phyloP scores from a whole-genome alignment of 1,140 invertebrate species.

The Lutraria rhynchaena region DNA sequence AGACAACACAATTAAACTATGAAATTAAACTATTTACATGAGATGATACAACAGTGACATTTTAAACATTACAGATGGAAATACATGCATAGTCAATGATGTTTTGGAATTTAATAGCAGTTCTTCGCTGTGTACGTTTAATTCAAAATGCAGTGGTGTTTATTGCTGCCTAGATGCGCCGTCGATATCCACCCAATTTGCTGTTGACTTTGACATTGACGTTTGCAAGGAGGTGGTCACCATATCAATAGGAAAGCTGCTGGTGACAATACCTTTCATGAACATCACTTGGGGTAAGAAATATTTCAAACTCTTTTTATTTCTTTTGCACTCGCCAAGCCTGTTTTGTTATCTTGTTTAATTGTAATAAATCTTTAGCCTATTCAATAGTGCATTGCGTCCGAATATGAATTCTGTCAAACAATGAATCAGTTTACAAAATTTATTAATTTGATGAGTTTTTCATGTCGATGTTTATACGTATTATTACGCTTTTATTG shows the following conservation, averaged over 20 bases:
- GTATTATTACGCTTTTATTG: neutral
- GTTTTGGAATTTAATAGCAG: neutral
- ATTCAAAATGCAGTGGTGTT: constrained; percentile 52
- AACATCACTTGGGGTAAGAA: constrained; percentile 58
- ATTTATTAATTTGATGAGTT: too few relatives aligned
- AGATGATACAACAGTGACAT: neutral
- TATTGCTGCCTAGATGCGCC: constrained; percentile 52
- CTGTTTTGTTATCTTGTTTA: neutral
- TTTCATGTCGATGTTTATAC: neutral
- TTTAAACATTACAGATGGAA: neutral
- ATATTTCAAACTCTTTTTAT: neutral
- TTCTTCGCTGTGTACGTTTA: constrained; percentile 41
- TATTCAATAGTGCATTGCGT: neutral
- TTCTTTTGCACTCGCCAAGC: neutral
- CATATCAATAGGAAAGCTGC: constrained; percentile 52
- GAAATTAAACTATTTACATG: neutral
- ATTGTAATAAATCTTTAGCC: neutral
- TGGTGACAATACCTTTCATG: constrained; percentile 34
- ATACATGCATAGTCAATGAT: neutral
- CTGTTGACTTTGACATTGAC: constrained; percentile 41
- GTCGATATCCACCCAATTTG: constrained; percentile 12
- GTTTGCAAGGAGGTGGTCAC: constrained; percentile 52
- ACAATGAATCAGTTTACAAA: too few relatives aligned
- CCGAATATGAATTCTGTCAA: neutral
- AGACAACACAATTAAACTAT: neutral